Conservation (phyloP, 2,888 invertebrate species). For the Argyra leucocephala region DNA sequence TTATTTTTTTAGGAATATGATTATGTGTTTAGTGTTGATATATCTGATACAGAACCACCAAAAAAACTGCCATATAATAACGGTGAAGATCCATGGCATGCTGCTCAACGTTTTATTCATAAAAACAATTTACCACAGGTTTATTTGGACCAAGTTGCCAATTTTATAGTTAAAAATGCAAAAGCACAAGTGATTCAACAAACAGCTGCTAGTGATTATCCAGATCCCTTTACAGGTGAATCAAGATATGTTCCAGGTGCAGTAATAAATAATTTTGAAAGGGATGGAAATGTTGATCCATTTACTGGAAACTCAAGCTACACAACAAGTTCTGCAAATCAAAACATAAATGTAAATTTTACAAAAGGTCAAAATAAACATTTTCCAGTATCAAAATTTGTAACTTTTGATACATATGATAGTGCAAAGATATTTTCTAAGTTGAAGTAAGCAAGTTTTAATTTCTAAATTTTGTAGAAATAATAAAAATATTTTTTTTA, state of each 20-base stretch:
- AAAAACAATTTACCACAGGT: constrained; percentile 72
- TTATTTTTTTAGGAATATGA: constrained; percentile 60
- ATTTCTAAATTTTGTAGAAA: not conserved
- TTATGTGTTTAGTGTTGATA: constrained; percentile 91
- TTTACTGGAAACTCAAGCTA: constrained; percentile 63
- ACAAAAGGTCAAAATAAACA: constrained; percentile 29
- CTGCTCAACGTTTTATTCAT: constrained; percentile 83
- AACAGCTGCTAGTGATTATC: constrained; percentile 38
- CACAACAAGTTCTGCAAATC: constrained; percentile 47
- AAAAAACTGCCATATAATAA: constrained; percentile 85
- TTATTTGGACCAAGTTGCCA: constrained; percentile 84
- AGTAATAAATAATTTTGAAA: constrained; percentile 27
- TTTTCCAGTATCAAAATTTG: constrained; percentile 46
- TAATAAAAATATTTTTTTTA: not conserved
- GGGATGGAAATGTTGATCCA: constrained; percentile 50
- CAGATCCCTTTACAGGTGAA: constrained; percentile 62
- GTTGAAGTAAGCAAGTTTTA: constrained; percentile 39
- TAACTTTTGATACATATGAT: constrained; percentile 71
- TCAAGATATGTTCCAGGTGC: constrained; percentile 56
- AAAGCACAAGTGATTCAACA: constrained; percentile 20
- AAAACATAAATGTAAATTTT: constrained; percentile 31
- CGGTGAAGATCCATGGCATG: constrained; percentile 83
- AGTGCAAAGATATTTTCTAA: constrained; percentile 63
- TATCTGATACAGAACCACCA: constrained; percentile 80
- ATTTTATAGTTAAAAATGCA: constrained; percentile 81